phyloP scores from a whole-genome alignment of 2,888 invertebrate genomes.

The Acanthosoma haemorrhoidale region DNA sequence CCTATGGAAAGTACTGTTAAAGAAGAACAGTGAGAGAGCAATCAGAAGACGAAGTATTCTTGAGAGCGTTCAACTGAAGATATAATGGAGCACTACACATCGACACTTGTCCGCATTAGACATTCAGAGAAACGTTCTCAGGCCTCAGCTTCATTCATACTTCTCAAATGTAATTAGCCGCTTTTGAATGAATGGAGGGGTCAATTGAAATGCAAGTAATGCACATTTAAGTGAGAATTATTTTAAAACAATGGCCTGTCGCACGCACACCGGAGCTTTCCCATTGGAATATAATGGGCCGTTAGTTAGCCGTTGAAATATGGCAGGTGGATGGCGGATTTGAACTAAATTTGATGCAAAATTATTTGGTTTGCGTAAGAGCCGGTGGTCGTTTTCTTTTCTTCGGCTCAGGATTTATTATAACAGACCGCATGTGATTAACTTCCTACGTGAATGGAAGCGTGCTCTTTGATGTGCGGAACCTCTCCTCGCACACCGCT shows the following conservation, averaged over 20 bases:
- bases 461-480: neutral
- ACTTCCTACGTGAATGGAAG: neutral
- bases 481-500: no score
- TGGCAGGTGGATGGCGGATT: neutral
- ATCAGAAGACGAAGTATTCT: no score
- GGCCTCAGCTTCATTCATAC: neutral
- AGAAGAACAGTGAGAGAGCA: no score
- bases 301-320: neutral
- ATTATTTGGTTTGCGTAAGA: neutral
- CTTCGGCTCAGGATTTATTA: neutral
- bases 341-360: neutral
- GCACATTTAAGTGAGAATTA: neutral
- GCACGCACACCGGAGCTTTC: neutral
- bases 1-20: no score
- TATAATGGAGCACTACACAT: no score
- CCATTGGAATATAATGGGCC: neutral
- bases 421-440: neutral
- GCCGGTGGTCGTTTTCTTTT: neutral
- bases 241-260: neutral
- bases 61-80: no score
- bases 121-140: neutral
- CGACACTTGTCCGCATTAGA: neutral
- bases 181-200: neutral
- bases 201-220: conserved; percentile 10
- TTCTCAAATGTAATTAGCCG: neutral